phyloP scores from a whole-genome alignment of 2,888 invertebrate genomes.

The Zelleria hepariella region DNA sequence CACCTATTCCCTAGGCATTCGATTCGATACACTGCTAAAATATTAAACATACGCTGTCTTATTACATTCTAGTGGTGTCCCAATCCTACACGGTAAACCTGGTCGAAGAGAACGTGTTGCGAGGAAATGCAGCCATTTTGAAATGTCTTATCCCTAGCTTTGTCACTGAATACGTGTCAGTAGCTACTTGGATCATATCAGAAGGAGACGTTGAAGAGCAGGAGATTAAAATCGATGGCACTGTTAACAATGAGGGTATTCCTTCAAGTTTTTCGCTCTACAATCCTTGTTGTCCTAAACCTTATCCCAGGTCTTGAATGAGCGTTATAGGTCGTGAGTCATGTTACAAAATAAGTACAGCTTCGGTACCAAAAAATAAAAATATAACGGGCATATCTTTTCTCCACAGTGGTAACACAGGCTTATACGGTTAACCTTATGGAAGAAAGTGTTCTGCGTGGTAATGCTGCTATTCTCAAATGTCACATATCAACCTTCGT shows the following conservation, averaged over 20 bases:
- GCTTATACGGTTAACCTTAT: slow-evolving; percentile 90
- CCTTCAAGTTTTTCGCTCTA: too few species aligned
- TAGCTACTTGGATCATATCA: slow-evolving; percentile 84
- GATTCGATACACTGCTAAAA: slow-evolving; percentile 8
- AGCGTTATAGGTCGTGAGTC: background rate
- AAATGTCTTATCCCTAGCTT: slow-evolving; percentile 90
- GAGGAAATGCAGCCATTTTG: slow-evolving; percentile 84
- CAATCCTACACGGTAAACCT: slow-evolving; percentile 86
- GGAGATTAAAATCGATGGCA: slow-evolving; percentile 46
- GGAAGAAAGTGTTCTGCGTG: slow-evolving; percentile 92
- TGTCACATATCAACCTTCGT: slow-evolving; percentile 95
- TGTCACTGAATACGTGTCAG: slow-evolving; percentile 86
- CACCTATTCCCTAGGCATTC: slow-evolving; percentile 16
- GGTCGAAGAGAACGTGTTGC: slow-evolving; percentile 87
- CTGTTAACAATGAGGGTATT: slow-evolving; percentile 43
- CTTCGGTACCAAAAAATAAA: background rate
- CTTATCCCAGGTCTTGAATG: background rate
- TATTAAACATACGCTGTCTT: slow-evolving; percentile 1
- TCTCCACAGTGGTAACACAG: slow-evolving; percentile 85
- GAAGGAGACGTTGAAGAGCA: slow-evolving; percentile 54
- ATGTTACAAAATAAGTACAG: background rate
- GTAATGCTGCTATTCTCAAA: slow-evolving; percentile 91
- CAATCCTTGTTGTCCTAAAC: background rate
- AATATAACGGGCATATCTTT: background rate
- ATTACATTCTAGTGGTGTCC: slow-evolving; percentile 52